Evolutionary conservation across 1,140 invertebrate genomes (phyloP), one percentile per base, ranked within the genome.

Genomic region (Antheraea mylitta): DNA sequence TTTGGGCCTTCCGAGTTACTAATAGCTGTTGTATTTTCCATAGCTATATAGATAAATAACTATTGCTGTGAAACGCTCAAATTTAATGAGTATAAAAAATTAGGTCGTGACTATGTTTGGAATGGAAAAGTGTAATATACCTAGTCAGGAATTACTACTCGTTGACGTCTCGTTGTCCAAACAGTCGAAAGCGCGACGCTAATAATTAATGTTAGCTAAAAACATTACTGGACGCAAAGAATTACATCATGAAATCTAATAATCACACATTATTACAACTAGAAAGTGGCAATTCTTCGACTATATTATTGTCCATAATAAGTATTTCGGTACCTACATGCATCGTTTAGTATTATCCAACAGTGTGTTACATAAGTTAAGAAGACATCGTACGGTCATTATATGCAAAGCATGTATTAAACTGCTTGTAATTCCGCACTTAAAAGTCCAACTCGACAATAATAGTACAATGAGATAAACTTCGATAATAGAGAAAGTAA

Each of bases 311-410:
- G 45, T 53, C 45, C 45, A 53, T 53, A 53, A 53, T 53, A 53
- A 53, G 45, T 53, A 53, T 53, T 59, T 22, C 11, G 59, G 59
- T 61, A 59, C 7, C 19, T 59, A 61, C 59, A 61, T 19, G 59
- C 59, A 22, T 61, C 18, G 30, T 61, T 61, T 61, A 22, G 18
- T 61, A 61, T 61, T 61, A 61, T 13, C 13, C 59, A 61, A 61
- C 18, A 3, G 6, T 13, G 10, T 53, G 16, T 53, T 53, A 53
- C 45, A 53, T 53, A 53, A 53, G 11, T 53, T n/a, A 16, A 16
- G 45, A 53, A 53, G 45, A 53, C 45, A 53, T 16, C 45, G 6
- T 53, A 53, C 16, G 45, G 45, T 16, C 45, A 10, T 53, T 53
- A 53, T 6, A 53, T 53, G 45, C 45, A 53, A 53, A 16, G 13